Evolutionary conservation across 2,888 invertebrate species (phyloP), one percentile per base, ranked within the genome.

Genomic region (Phengaris arion): DNA sequence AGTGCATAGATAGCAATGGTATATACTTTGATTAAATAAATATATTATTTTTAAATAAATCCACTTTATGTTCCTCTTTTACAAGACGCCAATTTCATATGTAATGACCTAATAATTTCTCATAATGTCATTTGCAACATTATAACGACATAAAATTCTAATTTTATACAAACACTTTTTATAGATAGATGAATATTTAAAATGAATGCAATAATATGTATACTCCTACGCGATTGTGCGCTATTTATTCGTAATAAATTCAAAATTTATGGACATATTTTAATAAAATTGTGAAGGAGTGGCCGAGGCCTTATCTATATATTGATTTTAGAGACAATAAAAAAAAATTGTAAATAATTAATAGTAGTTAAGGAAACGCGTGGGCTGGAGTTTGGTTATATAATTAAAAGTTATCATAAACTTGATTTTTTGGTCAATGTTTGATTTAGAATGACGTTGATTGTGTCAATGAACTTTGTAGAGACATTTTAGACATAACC

Each of bases 231-330:
- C 78, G 76, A 80, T 79, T 79, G 79, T 77, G 79, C 79, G 76
- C 78, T 78, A 78, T 77, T 80, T 79, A 80, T 80, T 77, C 76
- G 74, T 78, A 78, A 80, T 81, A 81, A 80, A 78, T 75, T 76
- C 68, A 74, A 76, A 79, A 79, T 78, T 80, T 81, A 80, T 81
- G 78, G 79, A 77, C 76, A 77, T 77, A 78, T 80, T 79, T 80
- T 55, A 75, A 57, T 75, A 70, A 57, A 22, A 75, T 70, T 69
- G 54, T 74, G 35, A 72, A 35, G 72, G 72, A 52, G 72, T 72
- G 72, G 52, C 13, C 72, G 13, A 13, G 5, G 72, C n/a, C 35
- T 54, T 22, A 10, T 22, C 13, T 52, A 72, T 52, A 72, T 72
- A 72, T 72, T 52, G 51, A 72, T 54, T 52, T 22, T 54, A 72